phyloP scores from a whole-genome alignment of 2,888 invertebrate genomes.

The Melolontha melolontha region DNA sequence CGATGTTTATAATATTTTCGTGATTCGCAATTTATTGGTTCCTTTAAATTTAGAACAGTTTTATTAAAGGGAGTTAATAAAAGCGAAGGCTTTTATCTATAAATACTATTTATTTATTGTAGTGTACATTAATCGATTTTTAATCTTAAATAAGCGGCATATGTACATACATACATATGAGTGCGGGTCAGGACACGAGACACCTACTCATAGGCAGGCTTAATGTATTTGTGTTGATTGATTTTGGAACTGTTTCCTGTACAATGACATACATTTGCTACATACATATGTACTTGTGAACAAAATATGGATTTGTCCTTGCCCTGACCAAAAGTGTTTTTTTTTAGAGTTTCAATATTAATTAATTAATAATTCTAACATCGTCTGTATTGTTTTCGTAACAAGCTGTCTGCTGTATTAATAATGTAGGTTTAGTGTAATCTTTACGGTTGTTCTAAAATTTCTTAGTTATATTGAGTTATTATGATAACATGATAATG shows the following conservation, averaged over 20 bases:
- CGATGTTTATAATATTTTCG: no score
- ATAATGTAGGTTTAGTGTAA: not conserved
- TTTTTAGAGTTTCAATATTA: slow-evolving; percentile 15
- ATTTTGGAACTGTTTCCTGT: slow-evolving; percentile 28
- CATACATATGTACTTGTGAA: not conserved
- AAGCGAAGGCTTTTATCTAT: not conserved
- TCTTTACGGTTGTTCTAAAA: no score
- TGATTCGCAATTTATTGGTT: no score
- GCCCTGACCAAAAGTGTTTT: slow-evolving; percentile 5
- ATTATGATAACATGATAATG: no score
- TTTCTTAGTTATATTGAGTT: no score
- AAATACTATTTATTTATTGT: slow-evolving; percentile 13
- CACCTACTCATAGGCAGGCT: slow-evolving; percentile 14
- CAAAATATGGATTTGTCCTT: slow-evolving; percentile 20
- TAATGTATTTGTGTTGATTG: slow-evolving; percentile 11
- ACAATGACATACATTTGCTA: slow-evolving; percentile 10
- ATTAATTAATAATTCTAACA: not conserved
- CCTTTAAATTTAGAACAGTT: no score
- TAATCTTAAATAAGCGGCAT: slow-evolving; percentile 3
- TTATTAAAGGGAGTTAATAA: no score
- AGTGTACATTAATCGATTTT: slow-evolving; percentile 13
- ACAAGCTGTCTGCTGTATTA: slow-evolving; percentile 14
- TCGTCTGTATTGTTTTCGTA: slow-evolving; percentile 15
- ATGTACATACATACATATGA: no score
- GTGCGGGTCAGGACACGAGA: slow-evolving; percentile 5